phyloP scores from a whole-genome alignment of 2,113 vertebrate species.

The Aix galericulata region DNA sequence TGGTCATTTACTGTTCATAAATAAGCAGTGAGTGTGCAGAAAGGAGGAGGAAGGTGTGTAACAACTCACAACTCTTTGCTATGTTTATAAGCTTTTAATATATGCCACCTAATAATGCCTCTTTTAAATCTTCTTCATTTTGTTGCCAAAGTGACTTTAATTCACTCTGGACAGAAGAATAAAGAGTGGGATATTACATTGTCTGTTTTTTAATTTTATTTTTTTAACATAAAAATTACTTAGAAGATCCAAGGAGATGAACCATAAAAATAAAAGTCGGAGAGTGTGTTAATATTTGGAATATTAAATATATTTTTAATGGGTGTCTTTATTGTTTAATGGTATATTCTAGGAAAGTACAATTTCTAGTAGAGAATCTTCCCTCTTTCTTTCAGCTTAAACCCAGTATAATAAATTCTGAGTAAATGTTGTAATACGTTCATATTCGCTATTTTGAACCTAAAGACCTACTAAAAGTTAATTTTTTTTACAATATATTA shows the following conservation, averaged over 20 bases:
- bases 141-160: neutral
- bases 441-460: neutral
- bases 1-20: neutral
- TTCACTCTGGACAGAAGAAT: neutral
- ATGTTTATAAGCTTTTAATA: neutral
- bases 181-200: neutral
- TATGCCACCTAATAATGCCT: neutral
- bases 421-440: neutral
- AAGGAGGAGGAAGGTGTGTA: neutral
- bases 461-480: constrained; percentile 16
- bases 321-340: neutral
- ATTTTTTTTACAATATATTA: neutral
- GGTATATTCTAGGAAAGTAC: neutral
- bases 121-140: neutral
- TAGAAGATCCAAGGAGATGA: neutral
- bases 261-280: neutral
- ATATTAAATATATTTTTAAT: neutral
- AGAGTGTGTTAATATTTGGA: neutral
- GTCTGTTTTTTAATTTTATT: neutral
- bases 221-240: neutral
- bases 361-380: neutral
- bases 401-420: neutral
- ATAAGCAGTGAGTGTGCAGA: neutral
- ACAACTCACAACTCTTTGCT: neutral
- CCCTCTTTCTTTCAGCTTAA: neutral